These are phyloP conservation scores for Lasius platythorax DNA, from an alignment of 2,888 invertebrate genomes.

Conservation along the genomic window DNA sequence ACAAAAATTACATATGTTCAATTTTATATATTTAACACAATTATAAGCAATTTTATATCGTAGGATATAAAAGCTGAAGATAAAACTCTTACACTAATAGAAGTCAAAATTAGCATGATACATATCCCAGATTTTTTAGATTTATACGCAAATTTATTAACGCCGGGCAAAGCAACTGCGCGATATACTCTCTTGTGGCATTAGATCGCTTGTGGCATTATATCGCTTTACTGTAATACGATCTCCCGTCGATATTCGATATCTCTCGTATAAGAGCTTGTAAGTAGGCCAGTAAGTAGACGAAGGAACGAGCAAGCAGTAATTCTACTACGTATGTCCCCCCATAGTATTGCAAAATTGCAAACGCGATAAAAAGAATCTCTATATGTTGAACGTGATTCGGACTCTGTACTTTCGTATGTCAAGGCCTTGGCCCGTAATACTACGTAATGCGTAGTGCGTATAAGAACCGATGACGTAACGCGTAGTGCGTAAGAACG, in stretches of 20 bases:
- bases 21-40: neutral
- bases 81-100: neutral
- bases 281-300: slow-evolving; percentile 78
- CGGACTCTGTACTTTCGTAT: slow-evolving; percentile 40
- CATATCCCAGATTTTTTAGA: neutral
- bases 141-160: slow-evolving; percentile 47
- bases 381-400: slow-evolving; percentile 40
- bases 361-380: slow-evolving; percentile 48
- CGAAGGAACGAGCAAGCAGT: slow-evolving; percentile 60
- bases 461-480: neutral
- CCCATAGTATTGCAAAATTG: slow-evolving; percentile 68
- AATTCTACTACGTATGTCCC: slow-evolving; percentile 74
- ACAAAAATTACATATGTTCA: neutral
- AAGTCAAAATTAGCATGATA: neutral
- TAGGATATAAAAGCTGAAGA: neutral
- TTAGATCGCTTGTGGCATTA: slow-evolving; percentile 59
- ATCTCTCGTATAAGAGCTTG: slow-evolving; percentile 72
- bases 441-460: slow-evolving; percentile 3
- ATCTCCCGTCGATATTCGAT: slow-evolving; percentile 79
- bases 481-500: neutral
- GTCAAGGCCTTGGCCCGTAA: neutral
- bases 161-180: slow-evolving; percentile 23
- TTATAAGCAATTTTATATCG: neutral
- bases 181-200: slow-evolving; percentile 43
- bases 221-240: slow-evolving; percentile 76